Evolutionary conservation across 2,888 invertebrate species (phyloP).

Genomic region (Pherbina coryleti): DNA sequence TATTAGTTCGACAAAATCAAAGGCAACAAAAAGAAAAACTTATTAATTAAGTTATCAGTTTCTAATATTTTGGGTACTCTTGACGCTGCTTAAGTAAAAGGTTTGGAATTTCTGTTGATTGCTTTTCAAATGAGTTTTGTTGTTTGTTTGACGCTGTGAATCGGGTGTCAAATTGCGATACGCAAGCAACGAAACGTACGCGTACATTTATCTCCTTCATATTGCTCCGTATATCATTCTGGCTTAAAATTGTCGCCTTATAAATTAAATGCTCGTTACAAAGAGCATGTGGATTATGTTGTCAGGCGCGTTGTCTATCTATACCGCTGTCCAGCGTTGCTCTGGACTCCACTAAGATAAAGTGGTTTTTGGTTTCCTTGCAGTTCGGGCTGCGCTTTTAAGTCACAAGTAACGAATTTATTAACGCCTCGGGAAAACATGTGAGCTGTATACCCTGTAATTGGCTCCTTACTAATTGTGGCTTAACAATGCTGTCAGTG

Average conservation of each 20-base stretch:
- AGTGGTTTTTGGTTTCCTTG: slow-evolving; percentile 41
- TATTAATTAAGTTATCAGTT: slow-evolving; percentile 14
- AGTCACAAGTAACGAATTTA: slow-evolving; percentile 43
- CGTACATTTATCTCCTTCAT: background rate
- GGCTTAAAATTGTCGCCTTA: slow-evolving; percentile 46
- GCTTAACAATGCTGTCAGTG: slow-evolving; percentile 48
- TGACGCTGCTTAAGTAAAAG: background rate
- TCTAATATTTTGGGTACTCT: background rate
- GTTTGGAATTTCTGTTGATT: background rate
- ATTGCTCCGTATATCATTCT: background rate
- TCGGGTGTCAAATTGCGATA: slow-evolving; percentile 15
- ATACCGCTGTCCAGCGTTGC: slow-evolving; percentile 44
- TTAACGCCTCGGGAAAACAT: slow-evolving; percentile 35
- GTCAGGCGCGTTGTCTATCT: slow-evolving; percentile 19
- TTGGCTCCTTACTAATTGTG: slow-evolving; percentile 57
- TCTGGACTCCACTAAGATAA: slow-evolving; percentile 38
- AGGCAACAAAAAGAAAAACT: background rate
- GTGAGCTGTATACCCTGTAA: slow-evolving; percentile 34
- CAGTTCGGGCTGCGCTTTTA: background rate
- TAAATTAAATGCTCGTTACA: slow-evolving; percentile 62
- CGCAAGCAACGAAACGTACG: too few relatives aligned
- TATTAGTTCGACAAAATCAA: slow-evolving; percentile 4
- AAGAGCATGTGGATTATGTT: slow-evolving; percentile 38
- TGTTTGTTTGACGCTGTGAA: background rate
- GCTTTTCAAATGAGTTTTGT: background rate